These are phyloP conservation scores for Physeter macrocephalus DNA, from an alignment of 2,113 vertebrate genomes.

Conservation along the genomic window DNA sequence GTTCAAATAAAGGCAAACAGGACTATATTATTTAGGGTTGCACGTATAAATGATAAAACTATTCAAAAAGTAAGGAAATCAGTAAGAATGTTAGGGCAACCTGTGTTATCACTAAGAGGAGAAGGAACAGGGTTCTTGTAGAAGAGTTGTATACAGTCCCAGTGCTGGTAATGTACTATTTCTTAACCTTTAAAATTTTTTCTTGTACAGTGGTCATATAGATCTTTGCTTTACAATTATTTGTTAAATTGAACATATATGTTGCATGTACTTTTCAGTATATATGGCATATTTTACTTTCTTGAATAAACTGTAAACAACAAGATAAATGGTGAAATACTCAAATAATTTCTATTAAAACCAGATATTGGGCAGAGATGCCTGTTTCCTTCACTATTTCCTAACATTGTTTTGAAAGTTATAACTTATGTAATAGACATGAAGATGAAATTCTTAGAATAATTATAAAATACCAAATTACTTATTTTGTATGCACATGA, in stretches of 20 bases:
- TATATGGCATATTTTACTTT: not conserved
- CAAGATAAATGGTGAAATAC: not conserved
- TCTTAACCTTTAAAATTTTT: not conserved
- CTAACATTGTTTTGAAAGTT: not conserved
- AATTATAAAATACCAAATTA: not conserved
- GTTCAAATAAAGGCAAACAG: not conserved
- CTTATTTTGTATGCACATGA: not conserved
- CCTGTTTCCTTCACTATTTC: not conserved
- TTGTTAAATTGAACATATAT: not conserved
- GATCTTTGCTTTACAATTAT: not conserved
- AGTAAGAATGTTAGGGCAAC: not conserved
- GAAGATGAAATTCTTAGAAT: not conserved
- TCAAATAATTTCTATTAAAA: not conserved
- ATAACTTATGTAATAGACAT: not conserved
- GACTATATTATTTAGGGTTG: not conserved
- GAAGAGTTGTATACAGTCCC: not conserved
- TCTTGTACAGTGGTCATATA: not conserved
- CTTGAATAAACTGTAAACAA: not conserved
- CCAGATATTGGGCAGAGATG: not conserved
- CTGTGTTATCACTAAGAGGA: not conserved
- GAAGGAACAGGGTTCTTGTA: not conserved
- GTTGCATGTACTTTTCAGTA: not conserved
- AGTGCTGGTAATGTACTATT: not conserved
- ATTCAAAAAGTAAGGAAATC: not conserved
- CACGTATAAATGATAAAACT: not conserved